phyloP scores from a whole-genome alignment of 2,113 vertebrate genomes.

The Rhea pennata region DNA sequence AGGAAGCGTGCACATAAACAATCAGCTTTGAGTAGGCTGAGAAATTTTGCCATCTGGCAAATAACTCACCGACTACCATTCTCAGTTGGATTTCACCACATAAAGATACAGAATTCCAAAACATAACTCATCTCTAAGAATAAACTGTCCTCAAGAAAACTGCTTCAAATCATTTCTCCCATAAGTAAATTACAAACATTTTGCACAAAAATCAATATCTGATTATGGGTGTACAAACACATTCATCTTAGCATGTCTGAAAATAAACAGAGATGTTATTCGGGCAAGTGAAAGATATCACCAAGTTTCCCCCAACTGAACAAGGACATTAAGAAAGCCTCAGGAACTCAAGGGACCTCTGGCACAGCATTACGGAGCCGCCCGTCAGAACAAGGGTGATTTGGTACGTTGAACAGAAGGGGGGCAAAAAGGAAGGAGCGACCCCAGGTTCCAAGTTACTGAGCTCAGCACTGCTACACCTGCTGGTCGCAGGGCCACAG shows the following conservation, averaged over 20 bases:
- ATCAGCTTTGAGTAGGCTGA: neutral
- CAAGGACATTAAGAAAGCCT: neutral
- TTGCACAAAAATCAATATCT: slow-evolving; percentile 29
- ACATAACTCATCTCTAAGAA: slow-evolving; percentile 7
- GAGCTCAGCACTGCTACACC: neutral
- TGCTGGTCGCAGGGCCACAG: neutral
- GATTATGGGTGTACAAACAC: slow-evolving; percentile 1
- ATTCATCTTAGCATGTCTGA: neutral
- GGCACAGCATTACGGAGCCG: neutral
- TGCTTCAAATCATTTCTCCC: slow-evolving; percentile 2
- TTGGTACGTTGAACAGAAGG: neutral
- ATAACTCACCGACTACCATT: slow-evolving; percentile 10
- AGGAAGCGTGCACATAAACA: slow-evolving; percentile 21
- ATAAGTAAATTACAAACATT: slow-evolving; percentile 11
- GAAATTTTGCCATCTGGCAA: slow-evolving; percentile 47
- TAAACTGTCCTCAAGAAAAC: slow-evolving; percentile 5
- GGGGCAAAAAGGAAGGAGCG: neutral
- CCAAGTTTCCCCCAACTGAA: neutral
- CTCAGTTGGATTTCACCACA: neutral
- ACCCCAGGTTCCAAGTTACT: neutral
- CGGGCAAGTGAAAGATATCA: neutral
- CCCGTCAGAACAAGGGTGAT: neutral
- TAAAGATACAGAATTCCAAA: slow-evolving; percentile 30
- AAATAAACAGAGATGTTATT: neutral
- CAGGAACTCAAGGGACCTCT: neutral